These are phyloP conservation scores for Decapterus maruadsi DNA, from an alignment of 2,797 vertebrate species.

Conservation along the genomic window DNA sequence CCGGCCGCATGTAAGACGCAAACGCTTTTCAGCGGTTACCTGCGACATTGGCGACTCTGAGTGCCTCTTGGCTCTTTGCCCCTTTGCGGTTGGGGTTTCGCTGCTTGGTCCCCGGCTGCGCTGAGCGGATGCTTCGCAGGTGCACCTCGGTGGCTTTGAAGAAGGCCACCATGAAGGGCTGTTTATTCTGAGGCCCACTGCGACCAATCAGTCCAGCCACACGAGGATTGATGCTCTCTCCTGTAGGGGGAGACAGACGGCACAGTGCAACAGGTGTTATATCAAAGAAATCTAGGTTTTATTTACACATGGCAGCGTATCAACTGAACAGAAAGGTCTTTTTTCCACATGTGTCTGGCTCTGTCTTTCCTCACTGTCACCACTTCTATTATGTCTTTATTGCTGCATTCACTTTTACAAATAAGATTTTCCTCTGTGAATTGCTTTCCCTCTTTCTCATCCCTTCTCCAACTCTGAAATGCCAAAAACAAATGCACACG, in stretches of 20 bases:
- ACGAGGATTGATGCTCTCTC: slow-evolving; percentile 95
- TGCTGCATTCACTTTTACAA: slow-evolving; percentile 35
- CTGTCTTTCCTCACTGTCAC: slow-evolving; percentile 33
- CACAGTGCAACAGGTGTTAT: slow-evolving; percentile 44
- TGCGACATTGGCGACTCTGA: slow-evolving; percentile 93
- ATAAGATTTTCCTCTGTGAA: slow-evolving; percentile 50
- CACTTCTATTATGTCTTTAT: slow-evolving; percentile 25
- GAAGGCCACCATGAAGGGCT: slow-evolving; percentile 98
- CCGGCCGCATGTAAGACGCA: slow-evolving; percentile 5
- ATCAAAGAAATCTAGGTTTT: slow-evolving; percentile 12
- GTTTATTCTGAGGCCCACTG: slow-evolving; percentile 96
- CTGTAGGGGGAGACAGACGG: slow-evolving; percentile 83
- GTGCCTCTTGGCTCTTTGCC: slow-evolving; percentile 93
- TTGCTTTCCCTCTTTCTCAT: slow-evolving; percentile 48
- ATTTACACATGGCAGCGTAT: slow-evolving; percentile 1
- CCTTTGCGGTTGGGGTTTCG: slow-evolving; percentile 93
- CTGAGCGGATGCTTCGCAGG: slow-evolving; percentile 94
- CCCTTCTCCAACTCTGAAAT: slow-evolving; percentile 47
- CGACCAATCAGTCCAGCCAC: slow-evolving; percentile 93
- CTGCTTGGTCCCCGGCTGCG: slow-evolving; percentile 86
- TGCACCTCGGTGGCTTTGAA: slow-evolving; percentile 98
- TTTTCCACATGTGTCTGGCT: slow-evolving; percentile 37
- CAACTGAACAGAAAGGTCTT: background rate
- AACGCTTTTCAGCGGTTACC: slow-evolving; percentile 80
- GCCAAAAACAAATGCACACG: slow-evolving; percentile 48